Evolutionary conservation across 1,140 invertebrate genomes (phyloP), one percentile per base, ranked within the genome.

Genomic region (Orussus abietinus): DNA sequence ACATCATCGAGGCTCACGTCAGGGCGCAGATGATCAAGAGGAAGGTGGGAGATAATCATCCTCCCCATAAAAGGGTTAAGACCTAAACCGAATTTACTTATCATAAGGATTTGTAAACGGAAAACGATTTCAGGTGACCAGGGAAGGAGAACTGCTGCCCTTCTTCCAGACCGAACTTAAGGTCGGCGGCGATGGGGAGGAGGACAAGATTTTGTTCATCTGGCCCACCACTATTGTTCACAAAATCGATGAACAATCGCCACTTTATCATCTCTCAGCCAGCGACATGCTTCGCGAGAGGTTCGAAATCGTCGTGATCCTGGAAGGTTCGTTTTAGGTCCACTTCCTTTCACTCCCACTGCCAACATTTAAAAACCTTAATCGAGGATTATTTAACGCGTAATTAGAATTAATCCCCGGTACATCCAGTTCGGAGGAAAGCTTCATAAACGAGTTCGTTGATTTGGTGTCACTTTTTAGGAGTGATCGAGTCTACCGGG

Each of bases 271-370:
- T 30, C 80, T 96, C 53, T 87, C 87, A 0, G 90, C 92, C 0
- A 84, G 89, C 5, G 91, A 96, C 57, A 81, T 98, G 56, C 71
- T 90, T 3, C 82, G 85, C 47, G 91, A 96, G 42, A 82, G 88
- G 41, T 98, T 97, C 64, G 96, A 99, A 70, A 88, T 99, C 28
- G 87, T 98, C 3, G 91, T 96, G 3, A 90, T 98, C 41, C 77
- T 99, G 6, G 96, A 99, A 67, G 96, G 96, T 3, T 92, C 88
- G n/a, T n/a, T n/a, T n/a, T n/a, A n/a, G n/a, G n/a, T n/a, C n/a
- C n/a, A n/a, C n/a, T n/a, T n/a, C n/a, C n/a, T n/a, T n/a, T n/a
- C n/a, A n/a, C n/a, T n/a, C n/a, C n/a, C n/a, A n/a, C n/a, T n/a
- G n/a, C n/a, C n/a, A n/a, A n/a, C n/a, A n/a, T n/a, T n/a, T n/a